Evolutionary conservation across 2,888 invertebrate genomes (phyloP).

Genomic region (Drosophila kokeensis): DNA sequence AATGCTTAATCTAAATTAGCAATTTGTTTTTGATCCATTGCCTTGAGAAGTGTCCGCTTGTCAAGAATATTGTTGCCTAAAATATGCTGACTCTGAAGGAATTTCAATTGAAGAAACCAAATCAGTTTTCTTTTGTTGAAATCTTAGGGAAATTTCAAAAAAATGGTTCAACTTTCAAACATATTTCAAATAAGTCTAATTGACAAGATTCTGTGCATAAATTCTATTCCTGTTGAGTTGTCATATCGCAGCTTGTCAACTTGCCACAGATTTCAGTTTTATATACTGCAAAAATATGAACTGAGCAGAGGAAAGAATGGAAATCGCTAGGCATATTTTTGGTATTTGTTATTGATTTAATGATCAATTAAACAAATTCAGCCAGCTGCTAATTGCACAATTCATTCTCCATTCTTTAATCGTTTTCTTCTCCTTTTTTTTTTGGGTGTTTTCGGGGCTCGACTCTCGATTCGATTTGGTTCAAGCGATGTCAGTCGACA

Average conservation of each 20-base stretch:
- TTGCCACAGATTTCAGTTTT: neutral
- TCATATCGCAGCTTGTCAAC: neutral
- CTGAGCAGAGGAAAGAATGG: too few relatives aligned
- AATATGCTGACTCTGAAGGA: neutral
- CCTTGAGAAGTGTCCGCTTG: too few relatives aligned
- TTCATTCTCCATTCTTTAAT: neutral
- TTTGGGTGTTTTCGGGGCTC: neutral
- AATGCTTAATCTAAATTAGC: neutral
- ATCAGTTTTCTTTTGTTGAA: neutral
- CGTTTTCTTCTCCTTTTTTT: neutral
- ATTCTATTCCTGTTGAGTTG: neutral
- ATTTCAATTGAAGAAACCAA: neutral
- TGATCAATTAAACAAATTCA: neutral
- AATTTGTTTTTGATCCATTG: too few relatives aligned
- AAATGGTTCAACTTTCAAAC: too few relatives aligned
- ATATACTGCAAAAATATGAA: too few relatives aligned
- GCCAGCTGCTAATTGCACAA: neutral
- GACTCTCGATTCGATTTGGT: neutral
- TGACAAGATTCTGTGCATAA: too few relatives aligned
- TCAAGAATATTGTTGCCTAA: too few relatives aligned
- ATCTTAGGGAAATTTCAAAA: neutral
- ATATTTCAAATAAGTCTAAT: too few relatives aligned
- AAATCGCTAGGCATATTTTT: too few relatives aligned
- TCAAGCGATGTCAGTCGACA: conserved; percentile 19
- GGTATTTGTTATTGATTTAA: neutral